Conservation (phyloP, 2,888 invertebrate species). For the Aphrophora alni region DNA sequence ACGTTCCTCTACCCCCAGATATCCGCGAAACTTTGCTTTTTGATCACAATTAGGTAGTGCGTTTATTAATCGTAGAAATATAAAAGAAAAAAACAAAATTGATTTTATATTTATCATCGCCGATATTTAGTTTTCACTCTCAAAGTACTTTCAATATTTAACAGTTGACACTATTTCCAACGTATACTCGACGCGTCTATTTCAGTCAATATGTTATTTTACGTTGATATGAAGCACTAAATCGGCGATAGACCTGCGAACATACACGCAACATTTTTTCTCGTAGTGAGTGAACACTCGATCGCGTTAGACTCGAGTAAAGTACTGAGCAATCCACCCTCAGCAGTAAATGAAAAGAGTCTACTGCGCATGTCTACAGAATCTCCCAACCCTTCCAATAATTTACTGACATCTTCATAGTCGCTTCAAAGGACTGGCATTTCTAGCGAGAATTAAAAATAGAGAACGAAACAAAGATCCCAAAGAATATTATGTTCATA, state of each 20-base stretch:
- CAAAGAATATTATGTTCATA: not conserved
- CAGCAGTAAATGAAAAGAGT: not conserved
- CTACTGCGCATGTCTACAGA: not conserved
- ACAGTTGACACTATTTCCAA: no score
- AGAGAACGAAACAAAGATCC: not conserved
- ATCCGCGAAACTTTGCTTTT: not conserved
- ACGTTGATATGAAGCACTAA: no score
- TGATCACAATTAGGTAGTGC: not conserved
- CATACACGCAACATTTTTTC: no score
- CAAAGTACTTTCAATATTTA: no score
- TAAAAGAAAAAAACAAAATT: not conserved
- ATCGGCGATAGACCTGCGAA: no score
- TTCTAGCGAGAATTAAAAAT: not conserved
- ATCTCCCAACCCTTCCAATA: not conserved
- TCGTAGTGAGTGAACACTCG: no score
- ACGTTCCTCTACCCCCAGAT: constrained; percentile 59
- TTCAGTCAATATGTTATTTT: no score
- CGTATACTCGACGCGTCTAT: no score
- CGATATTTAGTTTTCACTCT: no score
- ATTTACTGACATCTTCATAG: constrained; percentile 2
- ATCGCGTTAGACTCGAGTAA: not conserved
- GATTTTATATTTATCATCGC: not conserved
- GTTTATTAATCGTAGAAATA: not conserved
- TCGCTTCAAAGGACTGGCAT: not conserved
- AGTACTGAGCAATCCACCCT: not conserved